Evolutionary conservation across 2,888 invertebrate species (phyloP), one percentile per base, ranked within the genome.

Genomic region (Hedya salicella): DNA sequence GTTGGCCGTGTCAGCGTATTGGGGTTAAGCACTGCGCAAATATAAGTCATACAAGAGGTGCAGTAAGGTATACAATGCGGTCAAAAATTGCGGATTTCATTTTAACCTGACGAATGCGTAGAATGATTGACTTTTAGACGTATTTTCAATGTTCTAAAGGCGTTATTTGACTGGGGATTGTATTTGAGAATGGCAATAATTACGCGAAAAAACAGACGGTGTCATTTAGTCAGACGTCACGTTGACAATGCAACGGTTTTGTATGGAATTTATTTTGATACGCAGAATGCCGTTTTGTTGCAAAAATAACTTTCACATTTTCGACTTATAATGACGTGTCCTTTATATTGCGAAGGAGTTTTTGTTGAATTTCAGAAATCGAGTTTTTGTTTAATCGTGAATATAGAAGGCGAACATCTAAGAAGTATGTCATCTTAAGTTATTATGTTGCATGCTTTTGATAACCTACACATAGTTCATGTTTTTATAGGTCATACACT

Each of bases 211-310:
- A 68, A 63, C 40, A 48, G 25, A 8, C 4, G 30, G 50, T 63
- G 67, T 68, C 67, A 40, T 59, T 63, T 52, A 56, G 54, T 32
- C 42, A 53, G 48, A 48, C 46, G 54, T 65, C 16, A 14, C 30
- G 53, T 54, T 54, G 61, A 62, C 67, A 62, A 68, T 53, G 63
- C 62, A 19, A 52, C 9, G n/a, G 57, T 63, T 63, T 63, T 57
- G 53, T 61, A 19, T 53, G 53, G 39, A 40, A 66, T 48, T 60
- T 48, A 46, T 60, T 53, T 56, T 44, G 60, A 60, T 48, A 40
- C 17, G 42, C 21, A 32, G 52, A 25, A 49, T 42, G 49, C 19
- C 16, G 30, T 52, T 65, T 59, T 59, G 57, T 65, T 50, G 40
- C 42, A 36, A 17, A 59, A 40, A 57, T 25, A 36, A 42, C 50